phyloP scores from a whole-genome alignment of 2,113 vertebrate species.

The Aptenodytes patagonicus region DNA sequence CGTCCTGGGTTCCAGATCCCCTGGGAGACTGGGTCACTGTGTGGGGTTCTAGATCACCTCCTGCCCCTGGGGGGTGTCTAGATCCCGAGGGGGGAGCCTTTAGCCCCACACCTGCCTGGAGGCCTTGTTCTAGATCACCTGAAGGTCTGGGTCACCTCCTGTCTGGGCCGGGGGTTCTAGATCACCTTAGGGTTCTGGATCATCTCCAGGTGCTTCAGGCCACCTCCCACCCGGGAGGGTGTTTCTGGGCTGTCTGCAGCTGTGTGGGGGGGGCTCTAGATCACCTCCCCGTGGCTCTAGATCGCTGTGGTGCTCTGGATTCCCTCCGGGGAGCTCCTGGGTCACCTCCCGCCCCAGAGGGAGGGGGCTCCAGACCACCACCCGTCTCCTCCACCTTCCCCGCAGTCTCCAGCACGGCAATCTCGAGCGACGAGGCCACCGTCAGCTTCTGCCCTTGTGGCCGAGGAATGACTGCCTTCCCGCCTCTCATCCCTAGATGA shows the following conservation, averaged over 20 bases:
- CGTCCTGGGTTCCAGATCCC: not conserved
- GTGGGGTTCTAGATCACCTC: not conserved
- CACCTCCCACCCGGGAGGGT: too few species aligned
- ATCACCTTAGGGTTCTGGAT: not conserved
- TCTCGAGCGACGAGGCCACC: accelerated
- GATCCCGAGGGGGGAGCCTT: not conserved
- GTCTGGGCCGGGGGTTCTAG: accelerated
- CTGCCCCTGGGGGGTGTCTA: not conserved
- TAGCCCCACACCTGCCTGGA: not conserved
- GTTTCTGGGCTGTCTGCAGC: not conserved
- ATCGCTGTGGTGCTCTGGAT: not conserved
- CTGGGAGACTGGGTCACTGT: not conserved
- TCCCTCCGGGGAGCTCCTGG: too few species aligned
- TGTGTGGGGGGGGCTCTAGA: not conserved
- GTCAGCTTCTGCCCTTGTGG: accelerated
- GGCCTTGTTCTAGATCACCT: not conserved
- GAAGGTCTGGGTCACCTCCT: too few species aligned
- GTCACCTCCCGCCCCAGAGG: not conserved
- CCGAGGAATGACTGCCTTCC: too few species aligned
- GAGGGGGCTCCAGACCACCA: not conserved
- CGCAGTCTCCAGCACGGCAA: accelerated
- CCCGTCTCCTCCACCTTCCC: accelerated
- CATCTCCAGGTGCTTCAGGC: not conserved
- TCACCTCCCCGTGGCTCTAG: not conserved
- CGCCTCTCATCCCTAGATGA: too few species aligned